Evolutionary conservation across 2,888 invertebrate species (phyloP).

Genomic region (Dicycla oo): DNA sequence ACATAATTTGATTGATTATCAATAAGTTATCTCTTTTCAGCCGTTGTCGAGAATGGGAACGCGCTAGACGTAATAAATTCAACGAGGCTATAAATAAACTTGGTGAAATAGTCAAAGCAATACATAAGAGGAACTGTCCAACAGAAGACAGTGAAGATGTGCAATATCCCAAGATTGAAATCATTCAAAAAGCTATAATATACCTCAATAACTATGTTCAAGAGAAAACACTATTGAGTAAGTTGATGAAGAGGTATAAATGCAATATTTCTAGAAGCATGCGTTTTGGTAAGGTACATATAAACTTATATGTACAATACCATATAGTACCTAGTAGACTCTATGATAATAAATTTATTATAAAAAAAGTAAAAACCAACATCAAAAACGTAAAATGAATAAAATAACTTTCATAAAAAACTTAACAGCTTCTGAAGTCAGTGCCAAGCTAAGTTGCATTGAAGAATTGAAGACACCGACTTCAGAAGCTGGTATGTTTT

Average conservation of each 20-base stretch:
- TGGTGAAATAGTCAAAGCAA: conserved; percentile 80
- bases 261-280: not conserved
- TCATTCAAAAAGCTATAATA: conserved; percentile 84
- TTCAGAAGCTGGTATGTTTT: too few relatives aligned
- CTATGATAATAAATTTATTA: too few relatives aligned
- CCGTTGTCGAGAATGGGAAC: conserved; percentile 93
- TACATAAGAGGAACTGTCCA: conserved; percentile 73
- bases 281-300: not conserved
- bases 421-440: too few relatives aligned
- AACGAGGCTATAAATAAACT: conserved; percentile 87
- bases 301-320: not conserved
- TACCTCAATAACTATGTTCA: conserved; percentile 79
- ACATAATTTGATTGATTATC: not conserved
- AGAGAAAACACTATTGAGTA: conserved; percentile 85
- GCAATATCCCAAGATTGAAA: conserved; percentile 86
- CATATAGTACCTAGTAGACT: not conserved
- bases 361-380: too few relatives aligned
- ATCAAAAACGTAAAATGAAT: too few relatives aligned
- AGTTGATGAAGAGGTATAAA: conserved; percentile 64
- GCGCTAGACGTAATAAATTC: conserved; percentile 92
- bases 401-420: too few relatives aligned
- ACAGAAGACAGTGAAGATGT: conserved; percentile 77
- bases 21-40: conserved; percentile 77
- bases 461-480: too few relatives aligned
- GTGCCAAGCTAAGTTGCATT: too few relatives aligned